Percentiles rank a stretch among this genome's conserved stretches.
These are phyloP conservation scores for Sesia apiformis DNA, from an alignment of 2,888 invertebrate genomes.

Conservation along the genomic window DNA sequence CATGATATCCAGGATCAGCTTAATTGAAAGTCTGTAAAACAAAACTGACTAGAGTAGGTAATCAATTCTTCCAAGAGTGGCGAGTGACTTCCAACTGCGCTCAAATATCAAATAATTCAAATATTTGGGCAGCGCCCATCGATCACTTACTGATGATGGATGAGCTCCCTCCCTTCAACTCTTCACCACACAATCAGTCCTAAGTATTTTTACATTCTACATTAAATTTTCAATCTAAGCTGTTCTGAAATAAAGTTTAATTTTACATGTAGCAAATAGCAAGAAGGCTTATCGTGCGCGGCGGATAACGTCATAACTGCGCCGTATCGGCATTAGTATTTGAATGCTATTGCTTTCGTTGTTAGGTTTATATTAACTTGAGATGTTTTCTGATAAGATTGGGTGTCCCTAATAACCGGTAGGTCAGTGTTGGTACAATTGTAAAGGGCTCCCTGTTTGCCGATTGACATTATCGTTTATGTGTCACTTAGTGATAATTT, in stretches of 20 bases:
- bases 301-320: not conserved
- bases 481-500: slow-evolving; percentile 64
- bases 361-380: too few relatives aligned
- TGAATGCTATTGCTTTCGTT: too few relatives aligned
- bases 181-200: slow-evolving; percentile 11
- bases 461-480: slow-evolving; percentile 63
- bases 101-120: slow-evolving; percentile 62
- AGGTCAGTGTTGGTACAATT: slow-evolving; percentile 57
- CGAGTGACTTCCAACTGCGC: not conserved
- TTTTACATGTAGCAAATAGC: not conserved
- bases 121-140: slow-evolving; percentile 67
- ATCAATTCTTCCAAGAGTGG: not conserved
- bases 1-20: too few relatives aligned
- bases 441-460: slow-evolving; percentile 50
- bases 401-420: slow-evolving; percentile 38
- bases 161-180: slow-evolving; percentile 35
- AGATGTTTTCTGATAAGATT: slow-evolving; percentile 8
- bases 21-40: not conserved
- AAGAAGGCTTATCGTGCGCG: not conserved
- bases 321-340: not conserved
- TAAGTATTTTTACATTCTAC: slow-evolving; percentile 7
- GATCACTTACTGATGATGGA: slow-evolving; percentile 69
- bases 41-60: not conserved
- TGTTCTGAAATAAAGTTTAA: not conserved
- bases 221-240: not conserved